These are phyloP conservation scores for Drosophila suzukii DNA, from an alignment of 1,140 invertebrate genomes.

Conservation along the genomic window DNA sequence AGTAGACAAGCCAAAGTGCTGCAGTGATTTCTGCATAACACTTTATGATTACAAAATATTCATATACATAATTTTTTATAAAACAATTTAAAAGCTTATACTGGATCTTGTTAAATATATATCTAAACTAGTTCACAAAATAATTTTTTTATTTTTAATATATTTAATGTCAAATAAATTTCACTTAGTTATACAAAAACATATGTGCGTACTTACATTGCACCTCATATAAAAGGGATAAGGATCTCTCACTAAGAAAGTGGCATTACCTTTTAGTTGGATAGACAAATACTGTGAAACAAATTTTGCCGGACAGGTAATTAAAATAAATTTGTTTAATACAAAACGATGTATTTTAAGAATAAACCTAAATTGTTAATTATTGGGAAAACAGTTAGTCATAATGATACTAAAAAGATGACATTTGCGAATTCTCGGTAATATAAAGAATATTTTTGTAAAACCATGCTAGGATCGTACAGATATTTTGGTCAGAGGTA, in stretches of 20 bases:
- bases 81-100: no score
- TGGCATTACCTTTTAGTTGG: background rate
- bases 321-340: background rate
- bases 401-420: no score
- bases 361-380: background rate
- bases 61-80: no score
- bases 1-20: slow-evolving; percentile 39
- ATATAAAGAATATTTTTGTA: no score
- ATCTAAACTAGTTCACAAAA: slow-evolving; percentile 1
- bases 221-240: background rate
- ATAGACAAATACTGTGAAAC: background rate
- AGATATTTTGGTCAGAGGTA: no score
- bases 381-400: no score
- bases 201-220: slow-evolving; percentile 8
- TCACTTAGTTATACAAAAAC: background rate
- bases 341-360: background rate
- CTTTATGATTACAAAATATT: background rate
- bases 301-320: background rate
- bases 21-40: slow-evolving; percentile 4
- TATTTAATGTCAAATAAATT: background rate
- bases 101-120: background rate
- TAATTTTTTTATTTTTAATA: background rate
- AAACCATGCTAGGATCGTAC: no score
- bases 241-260: background rate
- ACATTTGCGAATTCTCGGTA: no score